Base-by-base conservation (phyloP, 2,888 invertebrate species). In the Eupeodes luniger region DNA sequence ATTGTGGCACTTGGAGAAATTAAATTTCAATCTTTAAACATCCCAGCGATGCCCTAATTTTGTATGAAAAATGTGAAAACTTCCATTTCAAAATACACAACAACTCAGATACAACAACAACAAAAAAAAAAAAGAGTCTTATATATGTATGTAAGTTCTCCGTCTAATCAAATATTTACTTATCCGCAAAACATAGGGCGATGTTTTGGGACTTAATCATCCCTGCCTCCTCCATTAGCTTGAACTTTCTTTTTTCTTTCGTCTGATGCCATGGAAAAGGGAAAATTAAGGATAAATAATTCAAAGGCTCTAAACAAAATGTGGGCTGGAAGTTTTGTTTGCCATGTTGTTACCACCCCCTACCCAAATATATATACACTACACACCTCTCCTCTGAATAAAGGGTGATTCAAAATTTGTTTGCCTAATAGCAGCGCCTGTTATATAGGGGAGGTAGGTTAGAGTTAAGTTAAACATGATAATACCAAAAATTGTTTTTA, bases 221-320 rank as follows among this genome's bases (percentile, higher is more conserved):
- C 62, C 51, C n/a, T 49, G 44, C 47, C 55, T 14, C 59, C 47
- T 7, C 51, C 34, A 49, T 19, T 40, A 10, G 40, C 16, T 27
- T 76, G 27, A 61, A 47, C 11, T 64, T 11, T 10, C 44, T 49
- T 74, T 59, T 10, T 7, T 47, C 27, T 74, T 57, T n/a, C 12
- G 67, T 57, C 70, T 64, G 49, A 57, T 67, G 81, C 75, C 77
- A 70, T 85, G 69, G 76, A 51, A 80, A 47, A 66, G 57, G 53
- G 61, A 79, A 87, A 87, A 87, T 87, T 83, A 83, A 87, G 83
- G 80, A 87, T 87, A 87, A 87, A 87, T 87, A 87, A 87, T 87
- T 87, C 79, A 87, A 87, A 83, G 72, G 83, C 82, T 76, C 59
- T 47, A 69, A 86, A 79, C 79, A 69, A 86, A 82, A 78, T 72